Evolutionary conservation across 2,888 invertebrate species (phyloP).

Genomic region (Troides helena): DNA sequence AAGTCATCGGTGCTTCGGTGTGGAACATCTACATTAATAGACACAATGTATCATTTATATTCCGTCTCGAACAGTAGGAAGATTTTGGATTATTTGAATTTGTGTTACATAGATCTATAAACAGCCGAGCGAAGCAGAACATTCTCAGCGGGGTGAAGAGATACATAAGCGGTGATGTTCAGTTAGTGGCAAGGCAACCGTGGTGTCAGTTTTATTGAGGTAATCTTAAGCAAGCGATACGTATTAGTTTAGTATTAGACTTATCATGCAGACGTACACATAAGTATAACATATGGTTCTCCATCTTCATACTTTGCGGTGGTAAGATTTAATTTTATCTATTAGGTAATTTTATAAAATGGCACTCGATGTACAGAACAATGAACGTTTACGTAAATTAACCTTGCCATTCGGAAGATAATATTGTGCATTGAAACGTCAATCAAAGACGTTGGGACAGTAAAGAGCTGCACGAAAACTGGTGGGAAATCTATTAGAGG

Average conservation of each 20-base stretch:
- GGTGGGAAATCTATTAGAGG: slow-evolving; percentile 45
- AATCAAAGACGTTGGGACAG: slow-evolving; percentile 52
- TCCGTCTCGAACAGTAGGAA: slow-evolving; percentile 57
- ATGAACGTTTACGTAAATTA: slow-evolving; percentile 41
- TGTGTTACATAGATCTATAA: slow-evolving; percentile 42
- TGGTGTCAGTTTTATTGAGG: slow-evolving; percentile 63
- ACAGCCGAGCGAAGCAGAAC: slow-evolving; percentile 77
- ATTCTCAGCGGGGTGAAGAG: slow-evolving; percentile 77
- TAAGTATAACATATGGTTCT: slow-evolving; percentile 1
- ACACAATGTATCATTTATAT: slow-evolving; percentile 46
- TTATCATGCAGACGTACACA: slow-evolving; percentile 38
- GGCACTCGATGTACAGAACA: not conserved
- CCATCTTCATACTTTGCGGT: not conserved
- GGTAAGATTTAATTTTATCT: not conserved
- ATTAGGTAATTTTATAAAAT: not conserved
- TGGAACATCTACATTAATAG: slow-evolving; percentile 43
- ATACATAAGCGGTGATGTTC: slow-evolving; percentile 73
- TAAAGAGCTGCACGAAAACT: slow-evolving; percentile 49
- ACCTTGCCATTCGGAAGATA: slow-evolving; percentile 36
- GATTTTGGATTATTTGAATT: slow-evolving; percentile 36
- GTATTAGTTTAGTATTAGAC: slow-evolving; percentile 33
- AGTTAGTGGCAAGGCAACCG: slow-evolving; percentile 79
- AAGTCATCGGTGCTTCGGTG: slow-evolving; percentile 40
- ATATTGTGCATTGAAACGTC: slow-evolving; percentile 51
- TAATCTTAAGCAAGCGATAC: slow-evolving; percentile 69